These are phyloP conservation scores for Phrynosoma platyrhinos DNA, from an alignment of 2,113 vertebrate species.

Conservation along the genomic window DNA sequence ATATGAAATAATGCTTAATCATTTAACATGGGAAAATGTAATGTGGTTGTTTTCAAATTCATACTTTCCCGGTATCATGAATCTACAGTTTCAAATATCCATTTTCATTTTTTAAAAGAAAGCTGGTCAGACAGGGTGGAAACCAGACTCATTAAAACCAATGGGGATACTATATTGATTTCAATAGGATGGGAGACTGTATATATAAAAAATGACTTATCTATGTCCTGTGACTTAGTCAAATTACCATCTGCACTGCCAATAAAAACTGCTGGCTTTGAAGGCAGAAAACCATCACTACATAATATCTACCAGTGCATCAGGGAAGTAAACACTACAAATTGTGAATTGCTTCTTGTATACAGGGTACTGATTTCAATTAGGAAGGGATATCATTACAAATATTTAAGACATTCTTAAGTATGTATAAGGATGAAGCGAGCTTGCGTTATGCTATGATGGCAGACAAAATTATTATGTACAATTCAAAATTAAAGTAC, in stretches of 20 bases:
- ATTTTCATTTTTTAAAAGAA: not conserved
- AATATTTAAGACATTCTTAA: constrained; percentile 3
- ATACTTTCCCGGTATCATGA: not conserved
- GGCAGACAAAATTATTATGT: constrained; percentile 24
- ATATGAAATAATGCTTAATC: not conserved
- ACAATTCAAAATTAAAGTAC: constrained; percentile 14
- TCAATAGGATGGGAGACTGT: constrained; percentile 3
- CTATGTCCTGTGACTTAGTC: not conserved
- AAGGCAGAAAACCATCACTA: constrained; percentile 31
- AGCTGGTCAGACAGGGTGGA: not conserved
- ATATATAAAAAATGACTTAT: constrained; percentile 8
- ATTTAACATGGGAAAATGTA: not conserved
- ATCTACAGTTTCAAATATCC: not conserved
- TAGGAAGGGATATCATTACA: constrained; percentile 23
- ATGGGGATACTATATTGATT: constrained; percentile 15
- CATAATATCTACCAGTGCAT: not conserved
- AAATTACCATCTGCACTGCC: constrained; percentile 32
- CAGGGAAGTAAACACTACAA: not conserved
- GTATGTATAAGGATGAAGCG: not conserved
- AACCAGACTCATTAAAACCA: constrained; percentile 4
- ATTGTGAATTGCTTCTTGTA: not conserved
- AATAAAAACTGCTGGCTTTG: not conserved
- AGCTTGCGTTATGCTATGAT: constrained; percentile 1
- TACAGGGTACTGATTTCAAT: constrained; percentile 13
- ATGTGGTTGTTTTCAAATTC: not conserved